phyloP scores from a whole-genome alignment of 1,140 invertebrate species.

The Dufourea novaeangliae region DNA sequence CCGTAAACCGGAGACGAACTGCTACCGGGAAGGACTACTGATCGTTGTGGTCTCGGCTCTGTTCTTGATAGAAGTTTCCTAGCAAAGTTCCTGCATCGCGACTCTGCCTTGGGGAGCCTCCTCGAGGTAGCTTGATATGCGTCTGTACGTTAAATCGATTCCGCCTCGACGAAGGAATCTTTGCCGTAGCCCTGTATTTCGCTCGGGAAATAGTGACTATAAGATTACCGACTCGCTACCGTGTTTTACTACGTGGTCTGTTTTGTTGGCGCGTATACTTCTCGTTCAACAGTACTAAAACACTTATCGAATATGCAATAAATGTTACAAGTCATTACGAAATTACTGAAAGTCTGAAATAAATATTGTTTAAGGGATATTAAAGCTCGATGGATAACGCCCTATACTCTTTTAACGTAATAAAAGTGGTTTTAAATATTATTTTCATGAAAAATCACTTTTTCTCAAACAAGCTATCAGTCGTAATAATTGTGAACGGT shows the following conservation, averaged over 20 bases:
- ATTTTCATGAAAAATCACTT: no score
- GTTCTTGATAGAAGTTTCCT: slow-evolving; percentile 67
- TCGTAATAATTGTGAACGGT: no score
- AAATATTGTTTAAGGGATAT: no score
- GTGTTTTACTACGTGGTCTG: neutral
- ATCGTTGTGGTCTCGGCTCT: slow-evolving; percentile 81
- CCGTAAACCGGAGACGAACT: slow-evolving; percentile 81
- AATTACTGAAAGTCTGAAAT: no score
- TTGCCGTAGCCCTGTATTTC: neutral
- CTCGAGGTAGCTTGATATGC: slow-evolving; percentile 49
- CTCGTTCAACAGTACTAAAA: no score
- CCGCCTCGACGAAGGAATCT: slow-evolving; percentile 9
- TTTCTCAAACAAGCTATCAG: no score
- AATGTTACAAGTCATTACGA: no score
- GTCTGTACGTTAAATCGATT: slow-evolving; percentile 35
- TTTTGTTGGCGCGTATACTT: neutral
- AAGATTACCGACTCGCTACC: neutral
- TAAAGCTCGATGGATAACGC: no score
- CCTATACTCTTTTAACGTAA: no score
- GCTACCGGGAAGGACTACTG: slow-evolving; percentile 79
- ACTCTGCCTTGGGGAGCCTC: slow-evolving; percentile 59
- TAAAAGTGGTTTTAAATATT: no score
- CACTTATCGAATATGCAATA: no score
- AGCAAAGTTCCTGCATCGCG: slow-evolving; percentile 62
- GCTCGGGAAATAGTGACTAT: neutral